phyloP scores from a whole-genome alignment of 2,888 invertebrate species.

The Ichneumon xanthorius region DNA sequence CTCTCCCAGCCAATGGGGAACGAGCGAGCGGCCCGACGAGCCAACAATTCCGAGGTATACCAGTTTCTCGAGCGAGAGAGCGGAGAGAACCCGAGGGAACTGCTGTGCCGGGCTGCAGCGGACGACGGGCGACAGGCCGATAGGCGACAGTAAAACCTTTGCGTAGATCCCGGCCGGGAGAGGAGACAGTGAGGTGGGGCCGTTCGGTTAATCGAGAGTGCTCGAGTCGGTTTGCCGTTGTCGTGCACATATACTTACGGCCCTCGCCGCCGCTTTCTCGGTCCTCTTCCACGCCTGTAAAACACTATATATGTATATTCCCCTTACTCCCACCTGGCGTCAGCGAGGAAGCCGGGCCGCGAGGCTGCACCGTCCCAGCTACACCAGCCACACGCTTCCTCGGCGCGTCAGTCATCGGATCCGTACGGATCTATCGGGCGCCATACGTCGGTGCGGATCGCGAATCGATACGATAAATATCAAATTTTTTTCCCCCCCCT shows the following conservation, averaged over 20 bases:
- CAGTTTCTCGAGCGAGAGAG: constrained; percentile 26
- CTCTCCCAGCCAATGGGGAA: constrained; percentile 30
- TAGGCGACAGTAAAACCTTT: not conserved
- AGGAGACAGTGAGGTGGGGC: constrained; percentile 26
- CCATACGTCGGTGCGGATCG: not conserved
- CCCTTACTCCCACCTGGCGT: constrained; percentile 80
- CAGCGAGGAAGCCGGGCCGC: constrained; percentile 68
- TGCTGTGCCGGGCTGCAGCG: constrained; percentile 8
- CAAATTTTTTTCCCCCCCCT: not conserved
- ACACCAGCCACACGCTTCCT: constrained; percentile 68
- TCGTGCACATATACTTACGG: constrained; percentile 27
- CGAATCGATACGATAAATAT: not conserved
- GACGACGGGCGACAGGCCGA: not conserved
- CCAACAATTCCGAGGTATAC: constrained; percentile 33
- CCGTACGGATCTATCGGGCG: constrained; percentile 58
- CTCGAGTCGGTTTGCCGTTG: constrained; percentile 36
- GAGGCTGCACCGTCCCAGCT: constrained; percentile 28
- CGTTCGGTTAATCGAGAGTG: constrained; percentile 53
- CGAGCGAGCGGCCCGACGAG: not conserved
- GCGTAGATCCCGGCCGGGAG: constrained; percentile 6
- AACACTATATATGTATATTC: constrained; percentile 56
- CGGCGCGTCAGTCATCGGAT: constrained; percentile 71
- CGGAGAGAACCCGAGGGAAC: not conserved
- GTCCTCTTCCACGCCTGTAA: constrained; percentile 3
- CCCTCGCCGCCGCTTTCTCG: constrained; percentile 49